Evolutionary conservation across 1,140 invertebrate species (phyloP), one percentile per base, ranked within the genome.

Genomic region (Drosophila arawakana): DNA sequence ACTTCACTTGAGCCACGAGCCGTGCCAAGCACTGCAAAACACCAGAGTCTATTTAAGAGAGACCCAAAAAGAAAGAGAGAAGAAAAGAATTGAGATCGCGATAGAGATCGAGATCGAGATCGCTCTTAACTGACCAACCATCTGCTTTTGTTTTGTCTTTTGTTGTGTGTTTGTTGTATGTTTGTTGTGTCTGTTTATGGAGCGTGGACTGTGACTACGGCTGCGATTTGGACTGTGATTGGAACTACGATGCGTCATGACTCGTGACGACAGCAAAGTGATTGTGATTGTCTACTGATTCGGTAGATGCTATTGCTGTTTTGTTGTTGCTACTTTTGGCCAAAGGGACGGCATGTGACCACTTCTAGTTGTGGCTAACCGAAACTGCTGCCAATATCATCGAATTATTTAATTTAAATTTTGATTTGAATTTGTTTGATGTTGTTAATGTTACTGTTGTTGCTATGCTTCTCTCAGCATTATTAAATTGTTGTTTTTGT

Each of bases 391-490:
- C 81, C 75, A 79, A 76, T 67, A 72, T 73, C 63, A 60, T 80
- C 50, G 62, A 65, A 74, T 89, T 81, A 84, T 89, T 89, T 88
- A 72, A 88, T 89, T 88, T 84, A 84, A 89, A 89, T 88, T 89
- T 88, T 78, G 80, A 84, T 88, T 88, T 89, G 77, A 80, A 80
- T 80, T 86, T 76, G 73, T 76, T 76, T 70, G 78, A 77, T 81
- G 78, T 63, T 78, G 66, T 63, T 83, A 63, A 80, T 79, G 68
- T 70, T 80, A 18, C 21, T 82, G 43, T 68, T 44, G 71, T 44
- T 67, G 62, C 41, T 41, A 66, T 50, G 66, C 58, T 72, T 63
- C 61, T 63, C 39, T 63, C 37, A 54, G 21, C 49, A 52, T 50
- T 57, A 59, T 63, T 82, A 44, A 30, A 30, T 63, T 78, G 66